Percentiles rank a stretch among this genome's conserved stretches.
These are phyloP conservation scores for Variabilichromis moorii DNA, from an alignment of 2,113 vertebrate genomes.

Conservation along the genomic window DNA sequence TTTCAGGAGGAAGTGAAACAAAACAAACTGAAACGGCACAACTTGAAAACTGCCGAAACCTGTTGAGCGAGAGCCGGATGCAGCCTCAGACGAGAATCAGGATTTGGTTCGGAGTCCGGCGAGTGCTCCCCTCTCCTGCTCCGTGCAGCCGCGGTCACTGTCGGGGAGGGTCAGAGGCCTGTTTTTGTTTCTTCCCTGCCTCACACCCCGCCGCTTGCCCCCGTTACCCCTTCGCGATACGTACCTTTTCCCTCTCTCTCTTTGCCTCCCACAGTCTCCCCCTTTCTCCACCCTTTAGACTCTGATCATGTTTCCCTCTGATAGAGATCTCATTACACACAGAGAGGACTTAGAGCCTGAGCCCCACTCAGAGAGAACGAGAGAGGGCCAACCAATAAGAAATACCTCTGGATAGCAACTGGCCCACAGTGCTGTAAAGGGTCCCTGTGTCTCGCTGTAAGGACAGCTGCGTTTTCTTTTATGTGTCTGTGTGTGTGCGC, in stretches of 20 bases:
- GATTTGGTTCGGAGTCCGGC: background rate
- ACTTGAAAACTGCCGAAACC: slow-evolving; percentile 43
- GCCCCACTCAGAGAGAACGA: slow-evolving; percentile 44
- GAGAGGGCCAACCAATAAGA: slow-evolving; percentile 42
- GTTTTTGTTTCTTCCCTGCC: slow-evolving; percentile 28
- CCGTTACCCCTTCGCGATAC: background rate
- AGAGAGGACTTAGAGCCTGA: slow-evolving; percentile 62
- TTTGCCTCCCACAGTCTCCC: background rate
- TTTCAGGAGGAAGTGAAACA: background rate
- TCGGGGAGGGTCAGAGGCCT: slow-evolving; percentile 42
- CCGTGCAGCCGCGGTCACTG: background rate
- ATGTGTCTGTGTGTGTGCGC: slow-evolving; percentile 13
- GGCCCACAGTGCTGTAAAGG: slow-evolving; percentile 47
- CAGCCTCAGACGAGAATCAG: slow-evolving; percentile 8
- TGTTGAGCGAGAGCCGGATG: slow-evolving; percentile 40
- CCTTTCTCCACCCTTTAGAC: slow-evolving; percentile 16
- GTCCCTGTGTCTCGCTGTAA: slow-evolving; percentile 45
- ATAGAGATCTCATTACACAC: slow-evolving; percentile 73
- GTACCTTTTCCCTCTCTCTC: slow-evolving; percentile 27
- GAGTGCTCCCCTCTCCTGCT: background rate
- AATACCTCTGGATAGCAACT: slow-evolving; percentile 57
- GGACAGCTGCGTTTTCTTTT: slow-evolving; percentile 65
- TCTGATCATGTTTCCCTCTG: slow-evolving; percentile 66
- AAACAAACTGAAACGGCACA: slow-evolving; percentile 8
- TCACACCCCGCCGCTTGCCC: background rate